phyloP scores from a whole-genome alignment of 2,113 vertebrate genomes.

The Poeciliopsis retropinna region DNA sequence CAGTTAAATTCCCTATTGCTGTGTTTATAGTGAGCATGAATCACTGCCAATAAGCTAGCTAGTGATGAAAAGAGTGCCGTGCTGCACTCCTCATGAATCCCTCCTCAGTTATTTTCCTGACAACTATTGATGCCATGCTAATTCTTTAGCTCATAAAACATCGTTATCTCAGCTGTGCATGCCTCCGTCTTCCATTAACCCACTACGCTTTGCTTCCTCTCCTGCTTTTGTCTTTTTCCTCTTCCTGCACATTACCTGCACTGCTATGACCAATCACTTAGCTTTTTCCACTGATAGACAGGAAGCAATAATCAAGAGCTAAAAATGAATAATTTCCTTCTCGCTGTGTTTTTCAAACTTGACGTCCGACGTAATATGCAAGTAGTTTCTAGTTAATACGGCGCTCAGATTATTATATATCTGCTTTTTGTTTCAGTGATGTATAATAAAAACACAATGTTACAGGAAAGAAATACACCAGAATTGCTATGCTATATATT shows the following conservation, averaged over 20 bases:
- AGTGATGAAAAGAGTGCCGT: constrained; percentile 6
- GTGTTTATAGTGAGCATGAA: constrained; percentile 50
- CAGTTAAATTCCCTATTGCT: not conserved
- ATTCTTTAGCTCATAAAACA: constrained; percentile 1
- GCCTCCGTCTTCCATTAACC: constrained; percentile 21
- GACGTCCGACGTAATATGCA: too few relatives aligned
- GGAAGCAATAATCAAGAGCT: not conserved
- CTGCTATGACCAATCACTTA: too few relatives aligned
- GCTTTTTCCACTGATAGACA: not conserved
- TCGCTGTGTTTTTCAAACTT: too few relatives aligned
- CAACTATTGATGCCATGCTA: too few relatives aligned
- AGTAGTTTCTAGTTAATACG: too few relatives aligned
- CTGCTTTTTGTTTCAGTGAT: not conserved
- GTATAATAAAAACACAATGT: not conserved
- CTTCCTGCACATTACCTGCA: not conserved
- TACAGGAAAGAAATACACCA: too few relatives aligned
- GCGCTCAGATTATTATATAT: too few relatives aligned
- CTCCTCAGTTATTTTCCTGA: too few relatives aligned
- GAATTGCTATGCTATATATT: not conserved
- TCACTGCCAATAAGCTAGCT: constrained; percentile 36
- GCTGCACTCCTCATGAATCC: too few relatives aligned
- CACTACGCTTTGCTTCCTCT: constrained; percentile 11
- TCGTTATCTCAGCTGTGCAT: constrained; percentile 41
- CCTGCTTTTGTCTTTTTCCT: not conserved
- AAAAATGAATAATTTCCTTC: too few relatives aligned